phyloP scores from a whole-genome alignment of 2,113 vertebrate genomes.

The Stictonetta naevosa region DNA sequence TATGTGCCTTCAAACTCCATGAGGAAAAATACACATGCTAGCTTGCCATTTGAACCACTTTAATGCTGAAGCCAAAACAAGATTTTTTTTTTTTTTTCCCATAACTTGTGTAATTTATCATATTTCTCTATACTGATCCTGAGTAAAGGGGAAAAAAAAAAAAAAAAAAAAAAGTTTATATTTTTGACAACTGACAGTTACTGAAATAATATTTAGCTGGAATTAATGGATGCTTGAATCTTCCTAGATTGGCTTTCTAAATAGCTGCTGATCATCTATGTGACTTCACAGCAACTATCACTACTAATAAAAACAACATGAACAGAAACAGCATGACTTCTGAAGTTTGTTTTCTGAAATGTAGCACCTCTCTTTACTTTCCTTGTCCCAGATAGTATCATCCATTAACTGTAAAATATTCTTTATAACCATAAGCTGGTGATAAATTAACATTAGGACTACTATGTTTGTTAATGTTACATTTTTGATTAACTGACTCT shows the following conservation, averaged over 20 bases:
- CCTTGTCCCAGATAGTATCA: background rate
- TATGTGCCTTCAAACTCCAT: slow-evolving; percentile 38
- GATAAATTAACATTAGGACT: background rate
- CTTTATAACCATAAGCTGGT: background rate
- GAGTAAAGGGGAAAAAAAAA: background rate
- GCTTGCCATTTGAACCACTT: background rate
- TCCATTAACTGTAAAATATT: background rate
- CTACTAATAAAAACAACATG: background rate
- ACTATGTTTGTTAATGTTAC: background rate
- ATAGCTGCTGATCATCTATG: background rate
- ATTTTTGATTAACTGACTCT: background rate
- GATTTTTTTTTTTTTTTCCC: background rate
- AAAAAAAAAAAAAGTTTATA: background rate
- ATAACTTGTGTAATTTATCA: slow-evolving; percentile 13
- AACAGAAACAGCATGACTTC: background rate
- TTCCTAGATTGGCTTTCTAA: background rate
- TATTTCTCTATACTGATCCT: slow-evolving; percentile 20
- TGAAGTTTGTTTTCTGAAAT: background rate
- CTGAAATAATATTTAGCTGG: slow-evolving; percentile 41
- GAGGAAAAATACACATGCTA: slow-evolving; percentile 21
- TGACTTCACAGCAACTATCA: background rate
- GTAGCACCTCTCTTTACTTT: background rate
- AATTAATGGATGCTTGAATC: slow-evolving; percentile 6
- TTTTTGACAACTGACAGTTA: slow-evolving; percentile 42
- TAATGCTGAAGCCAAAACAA: background rate